Evolutionary conservation across 1,140 invertebrate genomes (phyloP).

Genomic region (Nautilus pompilius): DNA sequence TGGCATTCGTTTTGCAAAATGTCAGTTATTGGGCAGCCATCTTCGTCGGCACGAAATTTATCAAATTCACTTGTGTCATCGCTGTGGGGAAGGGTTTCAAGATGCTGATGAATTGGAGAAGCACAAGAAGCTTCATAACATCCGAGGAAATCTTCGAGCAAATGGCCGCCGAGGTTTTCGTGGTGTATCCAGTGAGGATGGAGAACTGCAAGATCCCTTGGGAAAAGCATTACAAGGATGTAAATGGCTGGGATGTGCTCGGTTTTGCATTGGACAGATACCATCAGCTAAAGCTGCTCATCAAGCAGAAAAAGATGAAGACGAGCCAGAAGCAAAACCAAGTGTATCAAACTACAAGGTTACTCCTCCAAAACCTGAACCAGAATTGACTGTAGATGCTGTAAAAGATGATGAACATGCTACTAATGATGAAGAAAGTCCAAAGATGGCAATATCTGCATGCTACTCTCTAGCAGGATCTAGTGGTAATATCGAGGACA

Average conservation of each 20-base stretch:
- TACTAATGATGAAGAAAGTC: constrained; percentile 6
- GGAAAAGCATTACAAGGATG: background rate
- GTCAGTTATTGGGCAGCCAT: background rate
- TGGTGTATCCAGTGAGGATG: background rate
- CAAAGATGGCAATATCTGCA: constrained; percentile 14
- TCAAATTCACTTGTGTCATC: background rate
- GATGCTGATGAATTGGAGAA: background rate
- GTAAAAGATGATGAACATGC: background rate
- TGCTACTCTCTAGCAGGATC: constrained; percentile 11
- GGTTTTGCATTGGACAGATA: background rate
- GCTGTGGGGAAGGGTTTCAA: constrained; percentile 1
- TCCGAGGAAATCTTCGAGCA: background rate
- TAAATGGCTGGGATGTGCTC: background rate
- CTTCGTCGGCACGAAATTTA: background rate
- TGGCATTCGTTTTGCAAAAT: background rate
- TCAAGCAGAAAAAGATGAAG: no score
- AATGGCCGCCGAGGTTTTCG: background rate
- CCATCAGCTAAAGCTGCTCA: no score
- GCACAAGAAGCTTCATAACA: background rate
- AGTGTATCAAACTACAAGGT: no score
- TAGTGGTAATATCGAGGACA: no score
- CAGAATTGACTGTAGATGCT: no score
- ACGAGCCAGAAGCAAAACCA: no score
- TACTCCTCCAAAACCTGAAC: no score
- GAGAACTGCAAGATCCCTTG: background rate